phyloP scores from a whole-genome alignment of 2,797 vertebrate genomes.

The Pantherophis alleghaniensis region DNA sequence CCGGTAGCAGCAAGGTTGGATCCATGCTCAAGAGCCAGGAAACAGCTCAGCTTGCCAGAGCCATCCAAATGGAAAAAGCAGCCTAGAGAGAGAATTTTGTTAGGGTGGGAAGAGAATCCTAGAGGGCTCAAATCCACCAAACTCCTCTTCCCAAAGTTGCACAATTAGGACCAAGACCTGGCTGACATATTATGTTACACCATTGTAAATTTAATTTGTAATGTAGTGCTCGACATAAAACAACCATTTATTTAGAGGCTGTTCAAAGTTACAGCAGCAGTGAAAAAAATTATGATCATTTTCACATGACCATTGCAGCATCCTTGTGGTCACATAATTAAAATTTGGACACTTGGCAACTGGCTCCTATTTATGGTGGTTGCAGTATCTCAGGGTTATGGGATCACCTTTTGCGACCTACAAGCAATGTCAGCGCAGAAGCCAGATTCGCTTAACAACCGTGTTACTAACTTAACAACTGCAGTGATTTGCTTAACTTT shows the following conservation, averaged over 20 bases:
- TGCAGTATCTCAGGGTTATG: background rate
- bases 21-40: constrained; percentile 32
- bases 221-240: background rate
- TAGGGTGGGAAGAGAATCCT: background rate
- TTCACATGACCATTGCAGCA: background rate
- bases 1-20: constrained; percentile 6
- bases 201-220: background rate
- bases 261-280: background rate
- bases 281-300: background rate
- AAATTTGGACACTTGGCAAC: background rate
- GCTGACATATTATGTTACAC: background rate
- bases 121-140: background rate
- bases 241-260: background rate
- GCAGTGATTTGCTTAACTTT: background rate
- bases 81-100: background rate
- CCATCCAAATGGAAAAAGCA: background rate
- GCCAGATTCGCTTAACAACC: background rate
- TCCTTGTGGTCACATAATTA: background rate
- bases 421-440: background rate
- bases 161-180: background rate
- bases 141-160: background rate
- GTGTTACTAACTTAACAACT: background rate
- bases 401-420: background rate
- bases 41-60: constrained; percentile 6
- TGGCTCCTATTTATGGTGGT: background rate